Evolutionary conservation across 2,113 vertebrate species (phyloP), one percentile per base, ranked within the genome.

Genomic region (Fregata magnificens): DNA sequence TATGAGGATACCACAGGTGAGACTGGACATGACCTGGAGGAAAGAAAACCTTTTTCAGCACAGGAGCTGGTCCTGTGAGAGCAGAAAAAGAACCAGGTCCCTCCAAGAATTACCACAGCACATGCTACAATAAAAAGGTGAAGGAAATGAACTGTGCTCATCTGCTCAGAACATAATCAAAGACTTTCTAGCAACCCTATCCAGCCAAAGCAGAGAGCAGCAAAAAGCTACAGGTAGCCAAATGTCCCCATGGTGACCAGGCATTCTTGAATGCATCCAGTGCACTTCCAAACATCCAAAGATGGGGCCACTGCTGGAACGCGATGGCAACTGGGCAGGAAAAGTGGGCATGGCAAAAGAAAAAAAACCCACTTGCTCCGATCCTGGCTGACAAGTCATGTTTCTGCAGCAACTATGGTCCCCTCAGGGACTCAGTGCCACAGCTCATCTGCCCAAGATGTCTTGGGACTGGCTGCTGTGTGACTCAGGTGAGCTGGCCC

Each of bases 1-100:
- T 99, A 95, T 99, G 99, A 47, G 99, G 99, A 82, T 99, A 98
- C 82, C 98, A 98, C 91, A 99, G 98, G 97, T 99, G 99, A 87
- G 98, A 95, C 62, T 99, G 98, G 21, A 99, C 83, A 34, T 99
- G 99, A 94, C 96, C 99, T 99, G 36, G 14, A 29, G 42, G 31
- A 62, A 70, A 90, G 25, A 81, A 91, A 90, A 63, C 11, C 13
- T 66, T 47, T 90, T 72, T 95, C 24, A 96, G 79, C 50, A 77
- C 50, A 70, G 49, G 19, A 85, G 11, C 42, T n/a, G 12, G 47
- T 67, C 26, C 20, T 17, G 1, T 14, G 44, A 62, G 28, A 89
- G 32, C 49, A 62, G 47, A 76, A 87, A 28, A 11, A 85, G 13
- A 56, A 79, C 7, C 17, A 42, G 20, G 7, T 47, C 16, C 20